Percentiles rank a stretch among this genome's conserved stretches.
Conservation (phyloP, 2,888 invertebrate genomes). For the Oscheius sp. region DNA sequence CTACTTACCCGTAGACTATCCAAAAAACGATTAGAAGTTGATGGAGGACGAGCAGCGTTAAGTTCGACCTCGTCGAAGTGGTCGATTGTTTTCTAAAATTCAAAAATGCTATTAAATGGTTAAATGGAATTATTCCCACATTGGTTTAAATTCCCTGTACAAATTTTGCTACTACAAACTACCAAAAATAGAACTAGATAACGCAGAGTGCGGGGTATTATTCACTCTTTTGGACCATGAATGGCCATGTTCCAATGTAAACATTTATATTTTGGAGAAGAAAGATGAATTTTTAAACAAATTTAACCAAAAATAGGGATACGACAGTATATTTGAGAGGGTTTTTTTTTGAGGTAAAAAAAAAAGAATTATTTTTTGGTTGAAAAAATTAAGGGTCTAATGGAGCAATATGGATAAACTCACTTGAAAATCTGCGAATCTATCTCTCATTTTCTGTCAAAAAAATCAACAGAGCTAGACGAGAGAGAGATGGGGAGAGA, state of each 20-base stretch:
- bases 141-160: background rate
- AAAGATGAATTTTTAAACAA: background rate
- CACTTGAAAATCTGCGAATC: constrained; percentile 49
- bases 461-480: background rate
- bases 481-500: constrained; percentile 2
- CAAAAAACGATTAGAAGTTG: constrained; percentile 46
- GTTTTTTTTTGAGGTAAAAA: background rate
- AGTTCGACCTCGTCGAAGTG: constrained; percentile 59
- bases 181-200: no score
- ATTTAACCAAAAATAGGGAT: background rate
- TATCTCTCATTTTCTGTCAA: constrained; percentile 37
- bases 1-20: constrained; percentile 46
- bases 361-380: background rate
- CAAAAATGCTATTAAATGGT: background rate
- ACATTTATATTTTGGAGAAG: background rate
- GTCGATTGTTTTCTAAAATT: constrained; percentile 53
- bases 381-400: background rate
- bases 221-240: background rate
- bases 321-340: no score
- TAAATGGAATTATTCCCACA: background rate
- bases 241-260: background rate
- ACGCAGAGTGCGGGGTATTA: no score
- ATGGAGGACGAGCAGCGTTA: constrained; percentile 43
- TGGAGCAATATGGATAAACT: constrained; percentile 6
- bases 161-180: no score